Conservation (phyloP, 2,888 invertebrate species). For the Drosophila ustulata region DNA sequence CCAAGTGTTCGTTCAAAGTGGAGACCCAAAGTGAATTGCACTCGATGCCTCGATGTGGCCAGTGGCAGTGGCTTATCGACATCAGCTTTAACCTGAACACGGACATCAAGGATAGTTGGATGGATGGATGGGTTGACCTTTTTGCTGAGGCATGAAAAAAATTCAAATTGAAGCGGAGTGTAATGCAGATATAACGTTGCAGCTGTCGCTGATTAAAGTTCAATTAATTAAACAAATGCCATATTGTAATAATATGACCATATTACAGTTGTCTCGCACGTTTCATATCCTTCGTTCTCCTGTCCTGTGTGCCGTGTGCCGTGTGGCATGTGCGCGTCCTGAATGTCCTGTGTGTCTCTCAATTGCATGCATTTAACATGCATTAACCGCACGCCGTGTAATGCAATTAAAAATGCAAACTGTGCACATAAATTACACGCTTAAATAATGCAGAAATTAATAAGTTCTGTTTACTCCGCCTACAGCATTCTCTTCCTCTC, state of each 20-base stretch:
- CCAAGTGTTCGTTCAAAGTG: conserved; percentile 24
- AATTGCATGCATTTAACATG: conserved; percentile 73
- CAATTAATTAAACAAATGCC: conserved; percentile 76
- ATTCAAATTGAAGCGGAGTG: conserved; percentile 7
- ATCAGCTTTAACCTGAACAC: conserved; percentile 13
- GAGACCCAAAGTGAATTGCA: conserved; percentile 24
- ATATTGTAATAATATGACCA: conserved; percentile 51
- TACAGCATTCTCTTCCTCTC: conserved; percentile 12
- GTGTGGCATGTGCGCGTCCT: not conserved
- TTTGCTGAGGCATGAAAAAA: conserved; percentile 2
- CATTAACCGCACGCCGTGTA: conserved; percentile 74
- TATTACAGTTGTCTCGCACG: conserved; percentile 48
- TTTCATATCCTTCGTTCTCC: not conserved
- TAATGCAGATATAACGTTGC: conserved; percentile 26
- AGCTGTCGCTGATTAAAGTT: conserved; percentile 72
- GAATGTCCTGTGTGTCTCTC: conserved; percentile 23
- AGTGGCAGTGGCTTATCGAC: conserved; percentile 6
- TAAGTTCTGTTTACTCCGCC: conserved; percentile 64
- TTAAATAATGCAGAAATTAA: conserved; percentile 79
- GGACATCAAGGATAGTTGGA: not conserved
- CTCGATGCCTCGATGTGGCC: not conserved
- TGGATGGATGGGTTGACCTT: conserved; percentile 5
- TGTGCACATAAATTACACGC: conserved; percentile 76
- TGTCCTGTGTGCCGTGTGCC: not conserved
- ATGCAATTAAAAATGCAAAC: conserved; percentile 77